Conservation (phyloP, 2,888 invertebrate genomes). For the Cataglyphis albicans region DNA sequence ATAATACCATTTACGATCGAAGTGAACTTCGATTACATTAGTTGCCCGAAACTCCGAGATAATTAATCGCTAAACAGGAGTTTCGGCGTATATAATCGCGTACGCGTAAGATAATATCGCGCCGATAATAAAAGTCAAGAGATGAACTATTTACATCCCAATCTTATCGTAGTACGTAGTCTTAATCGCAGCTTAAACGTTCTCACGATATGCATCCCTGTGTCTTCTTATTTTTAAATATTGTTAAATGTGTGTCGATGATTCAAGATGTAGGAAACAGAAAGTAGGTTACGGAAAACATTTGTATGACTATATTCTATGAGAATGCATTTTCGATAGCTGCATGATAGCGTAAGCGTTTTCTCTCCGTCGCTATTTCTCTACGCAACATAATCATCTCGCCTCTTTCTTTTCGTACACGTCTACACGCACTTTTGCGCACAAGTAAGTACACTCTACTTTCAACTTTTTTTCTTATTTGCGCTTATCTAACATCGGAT, state of each 20-base stretch:
- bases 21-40: constrained; percentile 12
- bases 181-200: constrained; percentile 51
- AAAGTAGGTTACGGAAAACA: background rate
- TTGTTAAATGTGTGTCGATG: constrained; percentile 35
- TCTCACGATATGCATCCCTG: constrained; percentile 52
- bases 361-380: constrained; percentile 43
- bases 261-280: constrained; percentile 25
- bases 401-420: constrained; percentile 29
- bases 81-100: background rate
- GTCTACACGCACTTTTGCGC: constrained; percentile 18
- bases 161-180: constrained; percentile 43
- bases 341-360: constrained; percentile 45
- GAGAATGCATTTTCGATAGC: constrained; percentile 41
- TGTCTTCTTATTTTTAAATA: constrained; percentile 41
- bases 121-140: constrained; percentile 19
- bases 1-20: background rate
- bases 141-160: constrained; percentile 12
- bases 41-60: background rate
- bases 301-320: constrained; percentile 19
- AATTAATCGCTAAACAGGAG: background rate
- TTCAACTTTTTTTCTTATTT: constrained; percentile 31
- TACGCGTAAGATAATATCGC: background rate
- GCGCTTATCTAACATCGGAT: constrained; percentile 23
- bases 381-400: constrained; percentile 37
- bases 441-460: constrained; percentile 42